Base-by-base conservation (phyloP, 2,888 invertebrate species). In the Camptogramma bilineatum region DNA sequence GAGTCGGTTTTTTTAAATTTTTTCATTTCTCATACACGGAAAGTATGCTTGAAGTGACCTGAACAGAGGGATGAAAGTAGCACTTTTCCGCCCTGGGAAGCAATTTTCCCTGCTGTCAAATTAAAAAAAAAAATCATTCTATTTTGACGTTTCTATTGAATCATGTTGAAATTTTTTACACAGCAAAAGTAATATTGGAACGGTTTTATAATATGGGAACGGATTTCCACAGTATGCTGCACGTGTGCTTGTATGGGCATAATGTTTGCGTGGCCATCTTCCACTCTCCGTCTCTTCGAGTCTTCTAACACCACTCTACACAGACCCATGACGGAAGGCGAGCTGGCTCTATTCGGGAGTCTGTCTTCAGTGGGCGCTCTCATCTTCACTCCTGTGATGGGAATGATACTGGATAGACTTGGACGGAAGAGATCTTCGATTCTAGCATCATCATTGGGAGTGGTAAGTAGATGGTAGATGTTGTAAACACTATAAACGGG, bases 251-350 rank as follows among this genome's bases (percentile, higher is more conserved):
- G 78, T 5, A 75, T 87, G 74, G 88, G 88, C 0, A 54, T 90
- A 0, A 78, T 85, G 67, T 83, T 78, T 63, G 78, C 86, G 0
- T 90, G 88, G 88, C 90, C 90, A 0, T 88, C 89, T 0, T 84
- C 85, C 0, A 87, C 85, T 0, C 68, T 87, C 1, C 71, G 72
- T 0, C 81, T 88, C 21, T 90, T 90, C 76, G 77, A 75, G 10
- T 86, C 87, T 0, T 64, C 69, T 0, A 85, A 83, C 70, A 89
- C 89, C 1, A 83, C 87, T 0, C 76, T 90, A 0, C 71, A 86
- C 52, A 74, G 90, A 4, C 83, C 87, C 0, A 89, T 90, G 88
- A 69, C 71, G 0, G 78, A 82, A 4, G 61, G 78, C 0, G 90
- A 90, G 52, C 56, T 84, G 13, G 78, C 87, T 0, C 71, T 89